Evolutionary conservation across 2,113 vertebrate genomes (phyloP).

Genomic region (Azemiops feae): DNA sequence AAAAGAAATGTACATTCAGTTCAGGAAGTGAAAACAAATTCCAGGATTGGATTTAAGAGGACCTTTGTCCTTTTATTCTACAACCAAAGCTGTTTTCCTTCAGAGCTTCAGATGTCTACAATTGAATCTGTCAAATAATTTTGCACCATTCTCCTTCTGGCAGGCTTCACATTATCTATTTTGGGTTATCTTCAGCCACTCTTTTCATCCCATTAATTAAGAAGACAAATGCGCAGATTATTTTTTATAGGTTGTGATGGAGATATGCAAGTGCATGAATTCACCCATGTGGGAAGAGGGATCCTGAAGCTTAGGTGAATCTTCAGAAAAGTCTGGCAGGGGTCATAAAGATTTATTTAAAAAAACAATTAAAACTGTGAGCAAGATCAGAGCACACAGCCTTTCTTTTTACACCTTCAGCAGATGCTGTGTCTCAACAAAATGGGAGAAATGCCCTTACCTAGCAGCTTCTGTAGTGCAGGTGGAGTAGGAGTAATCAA

Average conservation of each 20-base stretch:
- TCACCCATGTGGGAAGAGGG: too few relatives aligned
- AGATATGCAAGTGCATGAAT: too few relatives aligned
- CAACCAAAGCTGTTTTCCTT: background rate
- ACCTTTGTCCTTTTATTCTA: background rate
- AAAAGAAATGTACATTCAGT: background rate
- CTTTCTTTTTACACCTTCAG: too few relatives aligned
- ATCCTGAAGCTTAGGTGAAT: background rate
- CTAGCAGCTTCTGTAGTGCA: conserved; percentile 93
- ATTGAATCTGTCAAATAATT: background rate
- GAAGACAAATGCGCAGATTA: background rate
- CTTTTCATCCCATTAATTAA: background rate
- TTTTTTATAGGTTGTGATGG: background rate
- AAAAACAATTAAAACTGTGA: background rate
- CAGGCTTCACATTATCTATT: background rate
- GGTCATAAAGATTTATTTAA: background rate
- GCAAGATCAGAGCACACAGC: background rate
- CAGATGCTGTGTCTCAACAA: background rate
- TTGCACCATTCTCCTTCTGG: background rate
- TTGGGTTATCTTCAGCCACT: background rate
- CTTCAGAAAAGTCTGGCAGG: background rate
- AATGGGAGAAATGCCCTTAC: conserved; percentile 63
- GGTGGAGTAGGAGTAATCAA: conserved; percentile 88
- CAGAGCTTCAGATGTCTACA: background rate
- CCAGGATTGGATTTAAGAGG: background rate
- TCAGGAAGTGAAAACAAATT: background rate